These are phyloP conservation scores for Hydropsyche tenuis DNA, from an alignment of 1,140 invertebrate genomes.

Conservation along the genomic window DNA sequence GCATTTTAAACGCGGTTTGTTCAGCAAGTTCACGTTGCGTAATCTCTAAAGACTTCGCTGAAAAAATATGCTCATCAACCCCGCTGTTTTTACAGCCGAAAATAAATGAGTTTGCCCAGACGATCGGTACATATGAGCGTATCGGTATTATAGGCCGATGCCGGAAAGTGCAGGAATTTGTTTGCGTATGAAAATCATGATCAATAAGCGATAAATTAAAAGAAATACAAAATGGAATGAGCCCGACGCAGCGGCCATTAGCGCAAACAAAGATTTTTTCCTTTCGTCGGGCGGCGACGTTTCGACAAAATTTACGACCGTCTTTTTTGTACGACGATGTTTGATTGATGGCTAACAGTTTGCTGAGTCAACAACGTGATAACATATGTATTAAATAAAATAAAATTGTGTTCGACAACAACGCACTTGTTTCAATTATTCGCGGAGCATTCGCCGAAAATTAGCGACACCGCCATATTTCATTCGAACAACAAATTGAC, in stretches of 20 bases:
- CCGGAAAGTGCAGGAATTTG: constrained; percentile 46
- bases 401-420: no score
- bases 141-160: not conserved
- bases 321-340: not conserved
- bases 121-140: constrained; percentile 40
- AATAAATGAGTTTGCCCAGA: constrained; percentile 44
- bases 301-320: constrained; percentile 15
- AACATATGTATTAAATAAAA: no score
- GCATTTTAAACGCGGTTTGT: not conserved
- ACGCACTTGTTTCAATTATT: not conserved
- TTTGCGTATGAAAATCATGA: constrained; percentile 46
- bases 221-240: no score
- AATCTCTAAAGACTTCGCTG: constrained; percentile 9
- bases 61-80: not conserved
- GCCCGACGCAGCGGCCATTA: not conserved
- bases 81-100: constrained; percentile 32
- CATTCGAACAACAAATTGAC: no score
- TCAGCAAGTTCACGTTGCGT: not conserved
- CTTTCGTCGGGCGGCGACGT: not conserved
- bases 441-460: no score
- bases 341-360: constrained; percentile 18
- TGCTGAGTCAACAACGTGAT: no score
- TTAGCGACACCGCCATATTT: no score
- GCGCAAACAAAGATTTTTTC: constrained; percentile 27
- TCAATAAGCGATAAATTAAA: constrained; percentile 27